A percentile compares a stretch with the other conserved stretches of the same genome.
phyloP scores from a whole-genome alignment of 2,113 vertebrate genomes.

The Crocuta crocuta region DNA sequence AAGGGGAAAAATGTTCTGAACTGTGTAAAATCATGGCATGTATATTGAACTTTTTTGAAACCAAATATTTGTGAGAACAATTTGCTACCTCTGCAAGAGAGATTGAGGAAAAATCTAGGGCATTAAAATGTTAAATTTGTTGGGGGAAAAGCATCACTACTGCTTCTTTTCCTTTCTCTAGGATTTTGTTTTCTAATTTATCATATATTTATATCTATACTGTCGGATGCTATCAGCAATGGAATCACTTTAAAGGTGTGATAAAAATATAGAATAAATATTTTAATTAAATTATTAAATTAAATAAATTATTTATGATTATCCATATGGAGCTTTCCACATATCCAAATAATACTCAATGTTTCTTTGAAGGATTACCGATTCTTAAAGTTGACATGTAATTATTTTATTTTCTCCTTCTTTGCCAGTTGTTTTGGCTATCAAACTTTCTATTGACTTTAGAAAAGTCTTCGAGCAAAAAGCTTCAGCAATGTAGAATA shows the following conservation, averaged over 20 bases:
- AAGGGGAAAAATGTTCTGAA: not conserved
- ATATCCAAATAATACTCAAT: not conserved
- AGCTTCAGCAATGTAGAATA: not conserved
- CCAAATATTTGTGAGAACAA: not conserved
- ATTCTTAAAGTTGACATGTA: not conserved
- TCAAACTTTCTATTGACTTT: not conserved
- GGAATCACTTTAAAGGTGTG: not conserved
- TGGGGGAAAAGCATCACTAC: rapidly evolving
- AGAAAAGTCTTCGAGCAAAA: not conserved
- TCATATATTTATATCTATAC: not conserved
- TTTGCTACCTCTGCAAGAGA: not conserved
- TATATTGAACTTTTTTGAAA: not conserved
- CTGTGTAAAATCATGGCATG: not conserved
- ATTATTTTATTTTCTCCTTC: not conserved
- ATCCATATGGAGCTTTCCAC: not conserved
- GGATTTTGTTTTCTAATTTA: not conserved
- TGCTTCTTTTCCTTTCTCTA: not conserved
- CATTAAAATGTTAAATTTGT: not conserved
- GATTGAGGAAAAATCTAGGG: not conserved
- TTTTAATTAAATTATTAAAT: not conserved
- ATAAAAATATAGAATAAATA: not conserved
- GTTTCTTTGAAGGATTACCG: not conserved
- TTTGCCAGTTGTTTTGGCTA: not conserved
- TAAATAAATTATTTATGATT: not conserved
- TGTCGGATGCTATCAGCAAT: not conserved